Percentiles rank a stretch among this genome's conserved stretches.
Conservation (phyloP, 2,888 invertebrate genomes). For the Epistrophella euchroma region DNA sequence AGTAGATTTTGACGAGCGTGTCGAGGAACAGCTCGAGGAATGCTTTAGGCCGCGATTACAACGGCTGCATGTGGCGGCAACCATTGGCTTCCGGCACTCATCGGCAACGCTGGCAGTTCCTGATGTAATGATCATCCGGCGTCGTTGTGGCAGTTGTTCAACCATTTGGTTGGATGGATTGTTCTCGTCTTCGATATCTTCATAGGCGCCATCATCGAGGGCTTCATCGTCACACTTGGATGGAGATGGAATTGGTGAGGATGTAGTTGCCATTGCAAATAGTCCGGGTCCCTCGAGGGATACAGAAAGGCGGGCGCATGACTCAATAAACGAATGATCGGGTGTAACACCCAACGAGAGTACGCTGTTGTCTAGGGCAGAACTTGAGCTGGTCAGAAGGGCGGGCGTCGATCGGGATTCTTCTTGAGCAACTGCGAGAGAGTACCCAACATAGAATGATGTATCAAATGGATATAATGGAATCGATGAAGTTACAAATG, state of each 20-base stretch:
- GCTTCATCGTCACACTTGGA: slow-evolving; percentile 83
- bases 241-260: slow-evolving; percentile 88
- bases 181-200: slow-evolving; percentile 80
- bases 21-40: slow-evolving; percentile 87
- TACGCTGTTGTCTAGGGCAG: slow-evolving; percentile 85
- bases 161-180: slow-evolving; percentile 68
- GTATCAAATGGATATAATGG: slow-evolving; percentile 67
- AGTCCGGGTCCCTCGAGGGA: slow-evolving; percentile 93
- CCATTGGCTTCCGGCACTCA: slow-evolving; percentile 72
- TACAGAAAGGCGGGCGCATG: slow-evolving; percentile 93
- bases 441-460: slow-evolving; percentile 65
- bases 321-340: slow-evolving; percentile 93
- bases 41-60: slow-evolving; percentile 83
- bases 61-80: slow-evolving; percentile 80
- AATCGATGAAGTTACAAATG: slow-evolving; percentile 65
- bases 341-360: slow-evolving; percentile 92
- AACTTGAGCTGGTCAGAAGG: slow-evolving; percentile 89
- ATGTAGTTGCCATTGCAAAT: slow-evolving; percentile 87
- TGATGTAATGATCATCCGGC: slow-evolving; percentile 57
- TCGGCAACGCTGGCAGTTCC: slow-evolving; percentile 56
- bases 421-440: slow-evolving; percentile 91
- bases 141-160: slow-evolving; percentile 73
- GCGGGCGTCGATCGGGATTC: slow-evolving; percentile 96
- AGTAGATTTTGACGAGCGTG: slow-evolving; percentile 87
- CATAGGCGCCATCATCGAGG: slow-evolving; percentile 79